Percentiles rank a stretch among this genome's conserved stretches.
Evolutionary conservation across 2,888 invertebrate genomes (phyloP).

Genomic region (Hirtodrosophila trivittata): DNA sequence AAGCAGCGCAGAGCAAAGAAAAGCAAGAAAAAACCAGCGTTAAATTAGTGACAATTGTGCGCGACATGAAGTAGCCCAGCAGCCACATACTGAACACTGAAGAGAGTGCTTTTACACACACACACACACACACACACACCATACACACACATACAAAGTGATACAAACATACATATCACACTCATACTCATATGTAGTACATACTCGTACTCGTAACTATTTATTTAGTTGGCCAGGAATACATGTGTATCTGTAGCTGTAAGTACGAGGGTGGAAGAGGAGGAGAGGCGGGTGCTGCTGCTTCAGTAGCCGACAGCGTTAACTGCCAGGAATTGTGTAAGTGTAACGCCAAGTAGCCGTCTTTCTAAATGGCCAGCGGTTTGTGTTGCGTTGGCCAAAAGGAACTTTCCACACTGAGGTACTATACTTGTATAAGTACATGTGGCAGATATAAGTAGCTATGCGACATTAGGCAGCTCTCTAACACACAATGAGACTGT

Average conservation of each 20-base stretch:
- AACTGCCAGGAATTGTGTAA: slow-evolving; percentile 43
- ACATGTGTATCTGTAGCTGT: slow-evolving; percentile 27
- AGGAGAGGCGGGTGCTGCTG: too few relatives aligned
- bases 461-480: slow-evolving; percentile 26
- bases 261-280: not conserved
- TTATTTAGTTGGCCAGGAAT: slow-evolving; percentile 61
- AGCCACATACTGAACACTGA: slow-evolving; percentile 33
- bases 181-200: slow-evolving; percentile 15
- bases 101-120: slow-evolving; percentile 36
- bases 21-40: slow-evolving; percentile 57
- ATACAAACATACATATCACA: not conserved
- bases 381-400: slow-evolving; percentile 56
- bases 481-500: not conserved
- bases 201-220: slow-evolving; percentile 64
- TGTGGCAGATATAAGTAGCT: slow-evolving; percentile 30
- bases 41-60: slow-evolving; percentile 79
- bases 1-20: slow-evolving; percentile 59
- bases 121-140: slow-evolving; percentile 11
- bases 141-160: not conserved
- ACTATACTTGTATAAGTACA: not conserved
- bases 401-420: slow-evolving; percentile 25
- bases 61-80: slow-evolving; percentile 68
- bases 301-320: slow-evolving; percentile 8
- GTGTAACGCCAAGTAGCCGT: slow-evolving; percentile 41
- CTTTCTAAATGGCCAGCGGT: slow-evolving; percentile 69